Percentiles rank a stretch among this genome's conserved stretches.
These are phyloP conservation scores for Garra rufa DNA, from an alignment of 2,113 vertebrate genomes.

Conservation along the genomic window DNA sequence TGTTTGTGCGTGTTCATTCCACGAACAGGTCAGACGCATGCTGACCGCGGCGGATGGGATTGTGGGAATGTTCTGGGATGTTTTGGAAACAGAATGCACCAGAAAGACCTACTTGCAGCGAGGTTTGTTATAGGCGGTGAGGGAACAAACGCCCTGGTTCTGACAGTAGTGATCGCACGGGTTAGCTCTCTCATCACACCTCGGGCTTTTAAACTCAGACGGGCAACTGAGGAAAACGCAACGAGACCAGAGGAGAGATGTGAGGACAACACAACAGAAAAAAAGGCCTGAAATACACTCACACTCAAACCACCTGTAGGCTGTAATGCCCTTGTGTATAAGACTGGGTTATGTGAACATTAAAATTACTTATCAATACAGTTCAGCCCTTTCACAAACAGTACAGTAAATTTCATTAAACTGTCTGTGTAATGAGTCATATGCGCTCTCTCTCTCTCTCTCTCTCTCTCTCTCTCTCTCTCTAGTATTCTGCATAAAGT, in stretches of 20 bases:
- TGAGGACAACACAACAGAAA: constrained; percentile 34
- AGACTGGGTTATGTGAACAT: neutral
- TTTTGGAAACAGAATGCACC: constrained; percentile 1
- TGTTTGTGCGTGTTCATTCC: neutral
- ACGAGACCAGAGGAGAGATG: constrained; percentile 76
- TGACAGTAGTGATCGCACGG: constrained; percentile 95
- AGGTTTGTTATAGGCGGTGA: constrained; percentile 91
- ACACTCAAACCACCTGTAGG: constrained; percentile 1
- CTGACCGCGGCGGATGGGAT: neutral
- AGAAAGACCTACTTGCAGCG: constrained; percentile 91
- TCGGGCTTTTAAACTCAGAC: constrained; percentile 90
- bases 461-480: no score
- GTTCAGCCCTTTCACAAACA: neutral
- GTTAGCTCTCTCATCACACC: constrained; percentile 92
- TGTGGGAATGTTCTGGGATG: constrained; percentile 25
- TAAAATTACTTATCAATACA: neutral
- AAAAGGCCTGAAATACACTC: neutral
- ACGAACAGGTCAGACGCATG: neutral
- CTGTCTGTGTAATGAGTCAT: neutral
- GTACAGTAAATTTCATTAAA: neutral
- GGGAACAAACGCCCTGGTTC: constrained; percentile 92
- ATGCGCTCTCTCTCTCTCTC: no score
- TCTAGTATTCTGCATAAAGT: no score
- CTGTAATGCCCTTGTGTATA: neutral
- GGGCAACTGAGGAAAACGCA: constrained; percentile 91